Evolutionary conservation across 2,888 invertebrate species (phyloP), one percentile per base, ranked within the genome.

Genomic region (Biston betularia): DNA sequence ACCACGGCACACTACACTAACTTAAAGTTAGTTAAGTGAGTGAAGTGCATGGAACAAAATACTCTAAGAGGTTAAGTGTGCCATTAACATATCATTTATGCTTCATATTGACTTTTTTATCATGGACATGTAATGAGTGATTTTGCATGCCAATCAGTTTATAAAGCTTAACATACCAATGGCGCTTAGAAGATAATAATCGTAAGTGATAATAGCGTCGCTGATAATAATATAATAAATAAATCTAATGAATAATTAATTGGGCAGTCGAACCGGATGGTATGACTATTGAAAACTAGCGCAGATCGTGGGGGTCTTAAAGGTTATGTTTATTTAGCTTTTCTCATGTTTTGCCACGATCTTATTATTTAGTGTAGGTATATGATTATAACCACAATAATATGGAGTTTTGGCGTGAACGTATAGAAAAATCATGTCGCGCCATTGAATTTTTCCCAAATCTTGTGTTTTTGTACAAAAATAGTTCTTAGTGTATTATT

Each of bases 211-310:
- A 66, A 57, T 50, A 68, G 48, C 57, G 67, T 63, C 49, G 11
- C 54, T 48, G 57, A 48, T 38, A 33, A 63, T 56, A 61, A 52
- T 58, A 63, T 38, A 63, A 60, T 68, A 63, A 63, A 24, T 24
- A 71, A 72, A 54, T 69, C 68, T 67, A 49, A 54, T 71, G 64
- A 74, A 72, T 70, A 67, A 68, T 69, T 70, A 71, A 71, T 70
- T 62, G 59, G 48, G 57, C 55, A 62, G 44, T 42, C 48, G 50
- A 68, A 70, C 73, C 68, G 63, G 74, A 68, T 55, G 63, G 70
- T 71, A 72, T 67, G 60, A 70, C 71, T 67, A 70, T 71, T 59
- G 69, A 53, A 70, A 69, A 40, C 53, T 62, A 66, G 61, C 53
- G 56, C 50, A n/a, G 12, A 59, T 42, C 38, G 61, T 58, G 69